Evolutionary conservation across 2,888 invertebrate species (phyloP), one percentile per base, ranked within the genome.

Genomic region (Drosophila paramelanica): DNA sequence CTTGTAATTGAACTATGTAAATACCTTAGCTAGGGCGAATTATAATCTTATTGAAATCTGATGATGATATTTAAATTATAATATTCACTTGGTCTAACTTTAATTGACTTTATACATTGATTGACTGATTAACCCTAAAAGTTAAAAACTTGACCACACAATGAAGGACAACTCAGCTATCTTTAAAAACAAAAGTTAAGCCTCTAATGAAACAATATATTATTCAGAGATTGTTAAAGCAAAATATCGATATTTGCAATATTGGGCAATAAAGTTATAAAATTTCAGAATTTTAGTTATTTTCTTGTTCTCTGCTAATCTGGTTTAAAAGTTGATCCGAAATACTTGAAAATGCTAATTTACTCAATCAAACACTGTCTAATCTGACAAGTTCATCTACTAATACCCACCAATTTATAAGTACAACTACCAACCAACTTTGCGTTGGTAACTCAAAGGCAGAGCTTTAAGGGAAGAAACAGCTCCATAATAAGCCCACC

Each of bases 401-500:
- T 33, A 43, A 59, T 8, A 31, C 31, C 59, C 46, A 14, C 42
- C 41, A 59, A 57, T 39, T 27, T 31, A 50, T 20, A 36, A 41
- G 6, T 50, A 67, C 51, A 23, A 57, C 27, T 38, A 46, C 43
- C n/a, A 52, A 43, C 49, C 36, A 51, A 51, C 50, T 59, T 57
- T 27, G 14, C 27, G 20, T 25, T 39, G 46, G 25, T 23, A 42
- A 38, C 23, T 41, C 11, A 57, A 25, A 33, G 39, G 57, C 42
- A 43, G 17, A 38, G 57, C 39, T 73, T 56, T 45, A 57, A 67
- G 69, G 51, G 47, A 65, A 72, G 67, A 70, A 58, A 64, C 65
- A 59, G 56, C 57, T 56, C 62, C 70, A 74, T 87, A 89, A 87
- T 83, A 89, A 84, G 87, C 83, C 73, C 85, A 59, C 74, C 69